phyloP scores from a whole-genome alignment of 2,113 vertebrate species.

The Lophotis ruficrista region DNA sequence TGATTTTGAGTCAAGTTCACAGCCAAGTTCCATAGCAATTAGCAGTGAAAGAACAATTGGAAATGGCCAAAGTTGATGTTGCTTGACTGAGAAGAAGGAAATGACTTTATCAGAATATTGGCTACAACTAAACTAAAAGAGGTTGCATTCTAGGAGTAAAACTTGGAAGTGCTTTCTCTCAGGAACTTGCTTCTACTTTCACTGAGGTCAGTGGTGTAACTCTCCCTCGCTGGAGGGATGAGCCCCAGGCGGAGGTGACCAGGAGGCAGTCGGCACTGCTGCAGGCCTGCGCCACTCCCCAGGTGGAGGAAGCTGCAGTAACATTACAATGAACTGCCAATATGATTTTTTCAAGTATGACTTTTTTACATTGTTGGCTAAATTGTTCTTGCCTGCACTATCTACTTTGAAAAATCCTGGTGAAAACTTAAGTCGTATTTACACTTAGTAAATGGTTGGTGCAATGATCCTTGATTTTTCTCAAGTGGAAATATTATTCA shows the following conservation, averaged over 20 bases:
- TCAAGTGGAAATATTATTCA: background rate
- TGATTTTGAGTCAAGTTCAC: background rate
- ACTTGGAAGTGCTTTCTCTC: slow-evolving; percentile 18
- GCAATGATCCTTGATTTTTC: background rate
- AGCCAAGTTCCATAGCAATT: background rate
- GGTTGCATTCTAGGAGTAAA: slow-evolving; percentile 20
- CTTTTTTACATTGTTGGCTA: background rate
- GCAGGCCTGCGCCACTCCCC: rapidly evolving
- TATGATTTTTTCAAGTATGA: background rate
- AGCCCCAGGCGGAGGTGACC: background rate
- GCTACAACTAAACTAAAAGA: slow-evolving; percentile 25
- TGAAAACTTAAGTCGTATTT: background rate
- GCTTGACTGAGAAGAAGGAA: slow-evolving; percentile 14
- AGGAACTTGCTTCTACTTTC: slow-evolving; percentile 37
- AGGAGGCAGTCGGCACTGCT: background rate
- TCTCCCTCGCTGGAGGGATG: background rate
- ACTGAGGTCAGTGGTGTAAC: background rate
- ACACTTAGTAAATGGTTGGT: background rate
- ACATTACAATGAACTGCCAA: background rate
- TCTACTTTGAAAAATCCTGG: background rate
- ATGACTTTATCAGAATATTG: slow-evolving; percentile 56
- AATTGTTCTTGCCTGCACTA: background rate
- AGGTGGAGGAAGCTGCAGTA: background rate
- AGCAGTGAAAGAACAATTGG: slow-evolving; percentile 48
- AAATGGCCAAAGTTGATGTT: background rate